Evolutionary conservation across 2,888 invertebrate genomes (phyloP).

Genomic region (Siphlonurus alternatus): DNA sequence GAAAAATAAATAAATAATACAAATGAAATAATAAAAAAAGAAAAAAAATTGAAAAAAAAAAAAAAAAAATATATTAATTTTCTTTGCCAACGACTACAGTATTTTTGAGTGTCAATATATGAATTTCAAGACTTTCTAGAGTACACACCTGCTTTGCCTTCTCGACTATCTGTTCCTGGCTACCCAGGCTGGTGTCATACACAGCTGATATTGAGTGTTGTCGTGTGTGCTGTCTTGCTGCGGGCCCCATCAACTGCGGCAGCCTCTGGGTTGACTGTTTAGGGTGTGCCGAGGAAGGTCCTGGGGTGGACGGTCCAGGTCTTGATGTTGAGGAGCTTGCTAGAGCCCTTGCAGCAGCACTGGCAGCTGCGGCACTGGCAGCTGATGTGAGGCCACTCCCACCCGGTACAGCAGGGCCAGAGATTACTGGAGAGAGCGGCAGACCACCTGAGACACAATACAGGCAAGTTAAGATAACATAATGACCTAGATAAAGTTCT

Average conservation of each 20-base stretch:
- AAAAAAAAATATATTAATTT: no score
- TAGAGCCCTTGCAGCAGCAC: background rate
- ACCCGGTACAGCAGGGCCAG: background rate
- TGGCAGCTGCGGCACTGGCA: background rate
- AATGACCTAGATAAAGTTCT: no score
- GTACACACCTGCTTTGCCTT: constrained; percentile 57
- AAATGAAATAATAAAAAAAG: no score
- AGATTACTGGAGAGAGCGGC: constrained; percentile 27
- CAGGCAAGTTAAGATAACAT: no score
- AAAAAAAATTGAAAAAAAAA: no score
- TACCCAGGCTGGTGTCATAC: constrained; percentile 21
- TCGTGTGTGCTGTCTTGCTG: constrained; percentile 12
- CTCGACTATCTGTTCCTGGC: constrained; percentile 64
- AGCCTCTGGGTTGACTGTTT: background rate
- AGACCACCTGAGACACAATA: constrained; percentile 32
- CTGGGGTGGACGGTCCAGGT: constrained; percentile 20
- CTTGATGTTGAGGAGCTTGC: constrained; percentile 18
- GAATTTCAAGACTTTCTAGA: no score
- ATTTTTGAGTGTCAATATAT: no score
- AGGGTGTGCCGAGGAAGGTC: constrained; percentile 12
- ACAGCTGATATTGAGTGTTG: constrained; percentile 15
- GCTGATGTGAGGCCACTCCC: background rate
- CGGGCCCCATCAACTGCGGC: constrained; percentile 7
- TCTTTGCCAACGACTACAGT: no score
- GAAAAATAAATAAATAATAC: no score